Conservation (phyloP, 2,113 vertebrate species). For the Heterotis niloticus region DNA sequence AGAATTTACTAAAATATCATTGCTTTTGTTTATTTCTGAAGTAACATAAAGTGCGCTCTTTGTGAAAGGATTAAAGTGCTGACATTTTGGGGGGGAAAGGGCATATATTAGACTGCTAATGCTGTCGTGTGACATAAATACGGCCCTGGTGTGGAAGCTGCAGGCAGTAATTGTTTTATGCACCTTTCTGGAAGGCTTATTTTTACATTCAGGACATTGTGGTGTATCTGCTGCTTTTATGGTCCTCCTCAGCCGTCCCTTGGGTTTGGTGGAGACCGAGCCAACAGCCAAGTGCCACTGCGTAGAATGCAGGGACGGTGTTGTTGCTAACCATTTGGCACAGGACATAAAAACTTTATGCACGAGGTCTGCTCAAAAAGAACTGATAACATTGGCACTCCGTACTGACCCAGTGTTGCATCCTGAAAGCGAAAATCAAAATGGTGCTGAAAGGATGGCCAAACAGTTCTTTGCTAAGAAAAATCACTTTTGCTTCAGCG, state of each 20-base stretch:
- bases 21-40: neutral
- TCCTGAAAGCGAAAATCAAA: too few species aligned
- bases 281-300: neutral
- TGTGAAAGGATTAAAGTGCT: neutral
- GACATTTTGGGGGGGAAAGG: neutral
- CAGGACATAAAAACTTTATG: too few species aligned
- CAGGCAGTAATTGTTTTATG: neutral
- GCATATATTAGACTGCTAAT: neutral
- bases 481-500: too few species aligned
- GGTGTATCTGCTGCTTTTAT: conserved; percentile 12
- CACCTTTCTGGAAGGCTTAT: conserved; percentile 15
- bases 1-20: neutral
- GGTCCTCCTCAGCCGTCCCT: conserved; percentile 10
- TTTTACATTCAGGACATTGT: neutral
- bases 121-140: neutral
- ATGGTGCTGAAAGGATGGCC: too few species aligned
- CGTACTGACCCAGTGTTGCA: too few species aligned
- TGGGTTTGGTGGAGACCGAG: neutral
- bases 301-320: neutral
- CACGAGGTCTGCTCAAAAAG: too few species aligned
- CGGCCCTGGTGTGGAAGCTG: neutral
- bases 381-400: too few species aligned
- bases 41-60: neutral
- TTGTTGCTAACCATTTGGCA: neutral
- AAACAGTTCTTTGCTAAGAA: too few species aligned